Evolutionary conservation across 2,888 invertebrate genomes (phyloP).

Genomic region (Parapristionchus giblindavisi): DNA sequence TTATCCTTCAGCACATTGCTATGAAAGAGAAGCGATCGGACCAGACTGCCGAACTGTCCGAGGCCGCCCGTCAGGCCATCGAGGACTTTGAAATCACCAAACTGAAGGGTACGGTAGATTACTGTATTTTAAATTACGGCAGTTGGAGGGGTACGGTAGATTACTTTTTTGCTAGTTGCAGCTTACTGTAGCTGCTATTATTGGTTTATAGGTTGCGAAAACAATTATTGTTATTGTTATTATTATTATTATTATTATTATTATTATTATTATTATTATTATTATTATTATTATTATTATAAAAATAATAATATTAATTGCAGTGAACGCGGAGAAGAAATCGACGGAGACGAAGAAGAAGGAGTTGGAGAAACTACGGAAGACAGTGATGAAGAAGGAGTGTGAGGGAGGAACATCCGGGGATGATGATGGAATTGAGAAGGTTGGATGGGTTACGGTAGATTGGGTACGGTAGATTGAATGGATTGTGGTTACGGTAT

Average conservation of each 20-base stretch:
- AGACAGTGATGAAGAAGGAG: constrained; percentile 49
- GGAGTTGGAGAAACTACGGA: constrained; percentile 50
- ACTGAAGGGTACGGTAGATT: constrained; percentile 12
- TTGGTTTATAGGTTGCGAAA: no score
- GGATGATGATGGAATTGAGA: constrained; percentile 3
- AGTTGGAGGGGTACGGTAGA: not conserved
- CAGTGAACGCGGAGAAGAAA: constrained; percentile 48
- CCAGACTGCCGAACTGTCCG: constrained; percentile 45
- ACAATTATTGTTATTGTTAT: no score
- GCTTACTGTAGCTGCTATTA: no score
- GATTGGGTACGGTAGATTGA: not conserved
- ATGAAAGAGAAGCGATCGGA: constrained; percentile 50
- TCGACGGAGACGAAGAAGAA: constrained; percentile 47
- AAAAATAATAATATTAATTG: not conserved
- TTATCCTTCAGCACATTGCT: constrained; percentile 49
- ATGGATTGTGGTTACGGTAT: no score
- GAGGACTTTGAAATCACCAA: constrained; percentile 24
- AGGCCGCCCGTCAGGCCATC: constrained; percentile 29
- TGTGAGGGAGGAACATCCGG: no score
- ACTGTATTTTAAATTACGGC: no score
- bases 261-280: no score
- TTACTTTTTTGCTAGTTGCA: no score
- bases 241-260: no score
- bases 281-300: no score
- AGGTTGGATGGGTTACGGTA: not conserved